These are phyloP conservation scores for Anodontia alba DNA, from an alignment of 2,888 invertebrate genomes.

Conservation along the genomic window DNA sequence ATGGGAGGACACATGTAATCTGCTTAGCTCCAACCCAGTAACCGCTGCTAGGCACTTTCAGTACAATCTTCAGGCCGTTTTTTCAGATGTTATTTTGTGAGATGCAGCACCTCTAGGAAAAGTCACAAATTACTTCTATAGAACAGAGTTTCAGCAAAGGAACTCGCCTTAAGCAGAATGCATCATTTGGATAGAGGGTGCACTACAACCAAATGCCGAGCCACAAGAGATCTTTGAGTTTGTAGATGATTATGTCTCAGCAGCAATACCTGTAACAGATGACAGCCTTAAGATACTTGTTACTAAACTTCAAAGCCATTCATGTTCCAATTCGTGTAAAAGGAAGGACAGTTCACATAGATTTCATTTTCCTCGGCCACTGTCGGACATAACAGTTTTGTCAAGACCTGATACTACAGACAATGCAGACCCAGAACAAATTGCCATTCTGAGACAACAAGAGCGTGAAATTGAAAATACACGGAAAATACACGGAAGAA, in stretches of 20 bases:
- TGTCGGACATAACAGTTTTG: slow-evolving; percentile 34
- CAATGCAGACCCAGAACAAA: neutral
- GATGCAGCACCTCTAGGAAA: slow-evolving; percentile 36
- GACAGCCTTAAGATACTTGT: neutral
- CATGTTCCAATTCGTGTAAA: slow-evolving; percentile 17
- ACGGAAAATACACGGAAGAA: neutral
- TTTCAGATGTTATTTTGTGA: slow-evolving; percentile 49
- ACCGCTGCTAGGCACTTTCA: too few relatives aligned
- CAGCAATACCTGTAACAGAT: slow-evolving; percentile 8
- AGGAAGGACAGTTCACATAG: neutral
- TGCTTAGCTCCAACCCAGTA: too few relatives aligned
- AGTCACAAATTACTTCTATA: slow-evolving; percentile 14
- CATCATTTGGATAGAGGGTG: slow-evolving; percentile 24
- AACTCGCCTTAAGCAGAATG: slow-evolving; percentile 11
- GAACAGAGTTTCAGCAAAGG: slow-evolving; percentile 7
- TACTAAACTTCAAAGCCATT: slow-evolving; percentile 16
- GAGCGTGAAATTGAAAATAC: neutral
- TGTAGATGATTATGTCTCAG: slow-evolving; percentile 23
- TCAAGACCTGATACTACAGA: neutral
- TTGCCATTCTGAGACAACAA: neutral
- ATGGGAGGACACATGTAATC: slow-evolving; percentile 59
- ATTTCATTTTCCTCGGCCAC: slow-evolving; percentile 21
- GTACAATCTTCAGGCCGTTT: slow-evolving; percentile 63
- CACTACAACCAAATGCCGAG: slow-evolving; percentile 17
- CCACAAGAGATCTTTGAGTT: slow-evolving; percentile 15